phyloP scores from a whole-genome alignment of 1,140 invertebrate species.

The Drosophila lacertosa region DNA sequence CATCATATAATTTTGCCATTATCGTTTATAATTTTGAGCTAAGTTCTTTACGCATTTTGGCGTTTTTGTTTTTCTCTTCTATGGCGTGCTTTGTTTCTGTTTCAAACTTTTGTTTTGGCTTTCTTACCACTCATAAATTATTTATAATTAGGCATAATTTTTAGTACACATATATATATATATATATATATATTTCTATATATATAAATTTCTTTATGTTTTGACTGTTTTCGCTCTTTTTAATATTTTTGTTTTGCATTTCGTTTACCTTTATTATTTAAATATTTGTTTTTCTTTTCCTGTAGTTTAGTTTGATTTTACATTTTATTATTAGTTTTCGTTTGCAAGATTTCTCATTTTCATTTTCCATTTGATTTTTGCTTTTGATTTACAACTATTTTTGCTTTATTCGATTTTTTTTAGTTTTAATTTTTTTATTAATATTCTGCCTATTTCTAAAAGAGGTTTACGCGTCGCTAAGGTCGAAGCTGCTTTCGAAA shows the following conservation, averaged over 20 bases:
- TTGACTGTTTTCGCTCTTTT: slow-evolving; percentile 36
- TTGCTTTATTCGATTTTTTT: slow-evolving; percentile 41
- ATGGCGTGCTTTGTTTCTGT: slow-evolving; percentile 70
- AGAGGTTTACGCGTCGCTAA: slow-evolving; percentile 22
- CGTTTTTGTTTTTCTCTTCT: slow-evolving; percentile 50
- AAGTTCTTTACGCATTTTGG: slow-evolving; percentile 65
- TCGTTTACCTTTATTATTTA: slow-evolving; percentile 5
- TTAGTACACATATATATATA: no score
- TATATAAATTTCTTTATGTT: slow-evolving; percentile 40
- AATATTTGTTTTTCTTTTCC: slow-evolving; percentile 51
- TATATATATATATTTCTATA: no score
- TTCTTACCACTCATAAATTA: slow-evolving; percentile 68
- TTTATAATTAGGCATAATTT: slow-evolving; percentile 63
- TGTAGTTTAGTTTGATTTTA: slow-evolving; percentile 80
- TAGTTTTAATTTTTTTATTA: slow-evolving; percentile 25
- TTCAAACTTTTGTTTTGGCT: slow-evolving; percentile 44
- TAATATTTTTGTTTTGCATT: slow-evolving; percentile 15
- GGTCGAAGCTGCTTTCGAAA: slow-evolving; percentile 14
- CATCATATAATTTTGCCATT: slow-evolving; percentile 77
- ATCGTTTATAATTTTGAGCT: slow-evolving; percentile 74
- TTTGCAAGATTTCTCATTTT: slow-evolving; percentile 45
- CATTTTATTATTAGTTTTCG: slow-evolving; percentile 65
- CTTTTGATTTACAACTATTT: slow-evolving; percentile 69
- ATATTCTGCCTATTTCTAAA: slow-evolving; percentile 21
- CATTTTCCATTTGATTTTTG: slow-evolving; percentile 28